phyloP scores from a whole-genome alignment of 2,888 invertebrate genomes.

The Tricholauxania praeusta region DNA sequence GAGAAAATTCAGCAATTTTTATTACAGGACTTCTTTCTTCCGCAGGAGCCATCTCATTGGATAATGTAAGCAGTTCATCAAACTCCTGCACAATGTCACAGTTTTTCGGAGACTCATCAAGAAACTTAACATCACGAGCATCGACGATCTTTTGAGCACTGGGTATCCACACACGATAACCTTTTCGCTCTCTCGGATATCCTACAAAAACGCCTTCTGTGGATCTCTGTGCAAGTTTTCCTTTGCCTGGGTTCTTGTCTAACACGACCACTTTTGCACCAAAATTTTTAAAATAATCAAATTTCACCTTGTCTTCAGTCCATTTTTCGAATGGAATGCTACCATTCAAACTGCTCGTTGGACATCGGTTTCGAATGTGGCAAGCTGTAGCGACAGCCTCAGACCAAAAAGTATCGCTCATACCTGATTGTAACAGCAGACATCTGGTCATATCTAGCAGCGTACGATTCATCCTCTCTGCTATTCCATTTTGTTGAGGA shows the following conservation, averaged over 20 bases:
- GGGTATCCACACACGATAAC: slow-evolving; percentile 36
- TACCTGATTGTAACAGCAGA: too few species aligned
- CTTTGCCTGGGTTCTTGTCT: slow-evolving; percentile 35
- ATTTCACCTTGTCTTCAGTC: slow-evolving; percentile 44
- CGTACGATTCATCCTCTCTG: too few species aligned
- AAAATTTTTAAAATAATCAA: slow-evolving; percentile 59
- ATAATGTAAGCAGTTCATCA: neutral
- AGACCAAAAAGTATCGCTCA: too few species aligned
- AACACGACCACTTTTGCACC: slow-evolving; percentile 56
- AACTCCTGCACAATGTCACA: neutral
- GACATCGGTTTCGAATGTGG: too few species aligned
- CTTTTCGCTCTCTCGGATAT: slow-evolving; percentile 38
- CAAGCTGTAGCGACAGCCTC: too few species aligned
- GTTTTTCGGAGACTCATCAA: slow-evolving; percentile 8
- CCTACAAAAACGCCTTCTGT: slow-evolving; percentile 39
- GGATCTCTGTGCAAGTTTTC: slow-evolving; percentile 33
- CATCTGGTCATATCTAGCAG: too few species aligned
- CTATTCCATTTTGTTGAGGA: too few species aligned
- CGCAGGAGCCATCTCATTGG: neutral
- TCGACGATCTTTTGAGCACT: slow-evolving; percentile 17
- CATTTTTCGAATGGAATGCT: slow-evolving; percentile 19
- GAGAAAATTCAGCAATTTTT: slow-evolving; percentile 25
- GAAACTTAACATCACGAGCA: slow-evolving; percentile 35
- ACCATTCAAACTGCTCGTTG: too few species aligned
- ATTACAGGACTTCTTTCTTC: slow-evolving; percentile 1